These are phyloP conservation scores for Cephonodes hylas DNA, from an alignment of 2,888 invertebrate genomes.

Conservation along the genomic window DNA sequence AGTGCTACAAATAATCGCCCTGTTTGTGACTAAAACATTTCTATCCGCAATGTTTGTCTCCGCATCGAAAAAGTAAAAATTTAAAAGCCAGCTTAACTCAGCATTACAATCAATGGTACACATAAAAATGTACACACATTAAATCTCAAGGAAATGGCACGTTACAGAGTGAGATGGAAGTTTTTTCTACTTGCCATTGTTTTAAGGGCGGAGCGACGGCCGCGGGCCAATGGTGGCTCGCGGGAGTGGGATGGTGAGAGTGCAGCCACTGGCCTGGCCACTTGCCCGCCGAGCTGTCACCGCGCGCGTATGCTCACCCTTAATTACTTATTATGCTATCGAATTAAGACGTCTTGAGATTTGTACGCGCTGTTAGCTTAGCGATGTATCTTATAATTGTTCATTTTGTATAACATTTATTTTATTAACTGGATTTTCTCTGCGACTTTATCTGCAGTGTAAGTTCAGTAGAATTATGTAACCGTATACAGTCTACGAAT, in stretches of 20 bases:
- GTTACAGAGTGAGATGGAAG: not conserved
- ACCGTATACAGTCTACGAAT: not conserved
- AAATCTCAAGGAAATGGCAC: slow-evolving; percentile 2
- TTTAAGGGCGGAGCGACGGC: slow-evolving; percentile 9
- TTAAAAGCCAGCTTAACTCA: not conserved
- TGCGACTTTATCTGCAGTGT: not conserved
- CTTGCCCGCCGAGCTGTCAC: slow-evolving; percentile 7
- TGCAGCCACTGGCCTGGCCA: not conserved
- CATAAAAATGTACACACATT: not conserved
- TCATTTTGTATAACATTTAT: not conserved
- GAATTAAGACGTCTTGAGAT: slow-evolving; percentile 7
- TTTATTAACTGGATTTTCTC: not conserved
- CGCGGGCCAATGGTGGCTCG: slow-evolving; percentile 5
- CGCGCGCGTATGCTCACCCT: slow-evolving; percentile 2
- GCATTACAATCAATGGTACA: slow-evolving; percentile 2
- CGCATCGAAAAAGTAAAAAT: not conserved
- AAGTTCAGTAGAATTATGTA: not conserved
- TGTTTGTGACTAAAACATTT: too few species aligned
- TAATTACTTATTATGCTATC: slow-evolving; percentile 6
- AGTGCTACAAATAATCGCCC: too few species aligned
- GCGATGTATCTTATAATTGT: slow-evolving; percentile 1
- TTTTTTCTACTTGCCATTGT: slow-evolving; percentile 13
- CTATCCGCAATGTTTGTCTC: too few species aligned
- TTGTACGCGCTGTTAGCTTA: not conserved
- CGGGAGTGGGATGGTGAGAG: not conserved